phyloP scores from a whole-genome alignment of 2,797 vertebrate species.

The Phrynocephalus guinanensis region DNA sequence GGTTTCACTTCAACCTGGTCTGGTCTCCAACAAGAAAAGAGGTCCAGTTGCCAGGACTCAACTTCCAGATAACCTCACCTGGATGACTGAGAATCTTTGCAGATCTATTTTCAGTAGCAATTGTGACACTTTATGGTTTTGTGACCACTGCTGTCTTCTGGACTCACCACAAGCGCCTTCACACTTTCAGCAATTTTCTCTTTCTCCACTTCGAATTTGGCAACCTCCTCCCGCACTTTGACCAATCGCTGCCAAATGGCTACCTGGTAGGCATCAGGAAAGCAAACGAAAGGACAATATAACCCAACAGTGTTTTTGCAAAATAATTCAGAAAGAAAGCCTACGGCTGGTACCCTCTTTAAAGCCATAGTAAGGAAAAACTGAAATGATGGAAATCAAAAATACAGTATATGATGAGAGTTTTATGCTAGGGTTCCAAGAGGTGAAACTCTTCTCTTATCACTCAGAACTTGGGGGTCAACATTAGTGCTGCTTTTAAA shows the following conservation, averaged over 20 bases:
- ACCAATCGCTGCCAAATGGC: conserved; percentile 82
- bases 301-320: background rate
- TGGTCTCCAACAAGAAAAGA: too few relatives aligned
- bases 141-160: rapidly evolving
- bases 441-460: background rate
- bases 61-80: too few relatives aligned
- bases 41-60: too few relatives aligned
- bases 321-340: background rate
- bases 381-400: background rate
- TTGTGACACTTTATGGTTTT: too few relatives aligned
- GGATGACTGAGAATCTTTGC: too few relatives aligned
- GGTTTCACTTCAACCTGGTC: too few relatives aligned
- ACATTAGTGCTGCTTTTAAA: background rate
- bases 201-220: conserved; percentile 81
- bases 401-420: background rate
- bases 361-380: background rate
- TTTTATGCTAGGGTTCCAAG: background rate
- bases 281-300: background rate
- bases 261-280: conserved; percentile 73
- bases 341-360: background rate
- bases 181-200: conserved; percentile 74
- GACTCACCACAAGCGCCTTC: conserved; percentile 82
- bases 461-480: too few relatives aligned
- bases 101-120: background rate
- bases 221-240: conserved; percentile 78